phyloP scores from a whole-genome alignment of 2,797 vertebrate species.

The Gallinago solitaria region DNA sequence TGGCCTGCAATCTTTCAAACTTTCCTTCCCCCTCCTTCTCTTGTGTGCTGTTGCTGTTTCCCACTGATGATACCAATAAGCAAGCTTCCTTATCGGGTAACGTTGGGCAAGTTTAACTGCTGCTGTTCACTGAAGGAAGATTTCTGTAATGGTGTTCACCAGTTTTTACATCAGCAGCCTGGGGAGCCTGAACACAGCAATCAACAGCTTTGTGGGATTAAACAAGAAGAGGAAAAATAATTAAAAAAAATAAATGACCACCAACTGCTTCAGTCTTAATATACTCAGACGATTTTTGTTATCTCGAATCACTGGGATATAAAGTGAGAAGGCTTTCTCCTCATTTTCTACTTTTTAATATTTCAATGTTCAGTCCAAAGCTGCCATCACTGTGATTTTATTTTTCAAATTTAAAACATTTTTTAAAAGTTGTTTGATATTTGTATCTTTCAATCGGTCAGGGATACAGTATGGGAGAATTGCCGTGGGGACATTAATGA shows the following conservation, averaged over 20 bases:
- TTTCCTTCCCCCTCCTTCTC: neutral
- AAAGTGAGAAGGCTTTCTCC: neutral
- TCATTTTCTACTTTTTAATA: neutral
- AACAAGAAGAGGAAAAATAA: neutral
- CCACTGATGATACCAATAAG: neutral
- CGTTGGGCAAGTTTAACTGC: rapidly evolving
- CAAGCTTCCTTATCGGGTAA: neutral
- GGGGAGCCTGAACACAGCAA: neutral
- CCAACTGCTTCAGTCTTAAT: neutral
- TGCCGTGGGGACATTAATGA: neutral
- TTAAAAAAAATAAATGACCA: neutral
- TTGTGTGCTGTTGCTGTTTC: neutral
- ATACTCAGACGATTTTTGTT: neutral
- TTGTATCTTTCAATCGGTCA: neutral
- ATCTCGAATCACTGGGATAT: neutral
- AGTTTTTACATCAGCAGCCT: neutral
- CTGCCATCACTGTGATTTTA: neutral
- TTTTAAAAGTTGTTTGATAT: neutral
- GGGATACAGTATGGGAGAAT: neutral
- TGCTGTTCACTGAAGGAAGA: neutral
- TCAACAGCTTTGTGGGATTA: neutral
- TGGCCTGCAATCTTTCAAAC: conserved; percentile 5
- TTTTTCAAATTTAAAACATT: neutral
- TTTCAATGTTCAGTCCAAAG: neutral
- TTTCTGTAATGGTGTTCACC: neutral